phyloP scores from a whole-genome alignment of 2,797 vertebrate species.

The Botia almorhae region DNA sequence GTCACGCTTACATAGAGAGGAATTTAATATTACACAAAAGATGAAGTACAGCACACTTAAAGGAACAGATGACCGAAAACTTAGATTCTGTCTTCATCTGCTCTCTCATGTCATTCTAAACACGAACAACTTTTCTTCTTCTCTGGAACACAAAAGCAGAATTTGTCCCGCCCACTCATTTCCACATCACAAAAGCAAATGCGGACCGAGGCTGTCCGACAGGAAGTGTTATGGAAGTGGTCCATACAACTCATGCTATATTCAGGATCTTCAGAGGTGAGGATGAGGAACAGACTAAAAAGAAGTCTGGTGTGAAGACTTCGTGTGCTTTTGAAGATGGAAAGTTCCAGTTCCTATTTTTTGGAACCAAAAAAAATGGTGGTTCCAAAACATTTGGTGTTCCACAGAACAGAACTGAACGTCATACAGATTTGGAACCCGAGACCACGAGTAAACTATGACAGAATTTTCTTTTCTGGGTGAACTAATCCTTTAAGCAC shows the following conservation, averaged over 20 bases:
- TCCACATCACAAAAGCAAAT: not conserved
- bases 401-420: not conserved
- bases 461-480: not conserved
- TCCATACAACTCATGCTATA: not conserved
- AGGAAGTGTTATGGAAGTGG: not conserved
- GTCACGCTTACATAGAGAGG: slow-evolving; percentile 1
- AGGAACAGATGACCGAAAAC: not conserved
- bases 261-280: not conserved
- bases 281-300: not conserved
- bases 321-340: not conserved
- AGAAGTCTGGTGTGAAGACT: too few relatives aligned
- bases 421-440: too few relatives aligned
- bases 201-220: not conserved
- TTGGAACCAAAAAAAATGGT: too few relatives aligned
- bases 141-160: not conserved
- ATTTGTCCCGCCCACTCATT: not conserved
- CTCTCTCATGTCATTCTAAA: not conserved
- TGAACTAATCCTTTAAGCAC: not conserved
- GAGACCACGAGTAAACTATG: not conserved
- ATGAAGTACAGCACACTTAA: not conserved
- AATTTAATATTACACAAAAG: slow-evolving; percentile 19
- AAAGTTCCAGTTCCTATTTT: not conserved
- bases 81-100: not conserved
- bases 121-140: not conserved
- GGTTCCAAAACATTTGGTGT: not conserved